Evolutionary conservation across 2,888 invertebrate species (phyloP).

Genomic region (Drosophila antonietae): DNA sequence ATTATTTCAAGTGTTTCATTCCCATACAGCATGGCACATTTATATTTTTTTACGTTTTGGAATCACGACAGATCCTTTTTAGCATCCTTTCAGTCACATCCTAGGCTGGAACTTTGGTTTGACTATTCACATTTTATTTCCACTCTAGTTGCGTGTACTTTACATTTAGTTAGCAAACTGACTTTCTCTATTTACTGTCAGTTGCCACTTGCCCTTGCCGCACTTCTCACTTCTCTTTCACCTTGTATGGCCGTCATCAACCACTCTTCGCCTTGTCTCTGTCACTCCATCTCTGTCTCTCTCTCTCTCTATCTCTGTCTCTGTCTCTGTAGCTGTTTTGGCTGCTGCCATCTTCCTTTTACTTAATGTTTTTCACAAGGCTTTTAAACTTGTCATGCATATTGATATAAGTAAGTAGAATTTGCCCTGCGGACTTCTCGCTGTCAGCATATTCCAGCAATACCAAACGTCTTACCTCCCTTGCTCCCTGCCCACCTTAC

Average conservation of each 20-base stretch:
- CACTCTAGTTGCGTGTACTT: constrained; percentile 22
- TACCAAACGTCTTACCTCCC: not conserved
- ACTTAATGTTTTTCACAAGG: constrained; percentile 52
- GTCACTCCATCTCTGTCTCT: not conserved
- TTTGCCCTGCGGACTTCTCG: constrained; percentile 56
- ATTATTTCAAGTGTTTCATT: not conserved
- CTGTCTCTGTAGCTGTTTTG: not conserved
- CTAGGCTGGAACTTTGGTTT: constrained; percentile 12
- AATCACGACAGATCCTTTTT: constrained; percentile 14
- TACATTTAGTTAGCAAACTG: constrained; percentile 38
- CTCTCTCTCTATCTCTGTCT: not conserved
- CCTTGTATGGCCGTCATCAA: not conserved
- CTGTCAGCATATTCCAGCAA: constrained; percentile 61
- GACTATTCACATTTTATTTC: constrained; percentile 17
- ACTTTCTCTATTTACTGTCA: not conserved
- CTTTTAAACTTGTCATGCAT: constrained; percentile 76
- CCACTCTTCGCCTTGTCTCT: not conserved
- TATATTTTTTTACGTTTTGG: constrained; percentile 4
- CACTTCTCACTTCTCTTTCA: not conserved
- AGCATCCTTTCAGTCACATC: not conserved
- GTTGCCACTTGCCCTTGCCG: constrained; percentile 2
- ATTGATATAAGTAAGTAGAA: constrained; percentile 71
- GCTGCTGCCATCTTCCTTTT: constrained; percentile 12
- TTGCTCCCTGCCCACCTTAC: not conserved
- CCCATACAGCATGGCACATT: not conserved